Conservation (phyloP, 2,888 invertebrate genomes). For the Mythimna loreyi region DNA sequence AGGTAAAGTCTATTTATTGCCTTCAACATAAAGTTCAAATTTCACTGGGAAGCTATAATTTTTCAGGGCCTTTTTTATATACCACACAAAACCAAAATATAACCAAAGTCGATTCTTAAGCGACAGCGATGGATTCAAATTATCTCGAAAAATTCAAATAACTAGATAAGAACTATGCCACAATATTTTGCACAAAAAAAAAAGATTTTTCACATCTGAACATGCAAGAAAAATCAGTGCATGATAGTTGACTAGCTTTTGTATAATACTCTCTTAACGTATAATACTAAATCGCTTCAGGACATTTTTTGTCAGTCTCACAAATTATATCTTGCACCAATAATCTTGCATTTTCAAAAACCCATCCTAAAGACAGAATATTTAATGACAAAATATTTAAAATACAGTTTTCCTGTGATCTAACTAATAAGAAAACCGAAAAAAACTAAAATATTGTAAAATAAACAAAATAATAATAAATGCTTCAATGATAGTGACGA, state of each 20-base stretch:
- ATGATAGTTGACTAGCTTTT: conserved; percentile 34
- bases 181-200: too few relatives aligned
- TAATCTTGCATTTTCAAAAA: conserved; percentile 20
- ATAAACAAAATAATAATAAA: conserved; percentile 71
- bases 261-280: conserved; percentile 41
- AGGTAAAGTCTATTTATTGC: too few relatives aligned
- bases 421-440: conserved; percentile 39
- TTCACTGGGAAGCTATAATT: too few relatives aligned
- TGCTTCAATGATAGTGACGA: conserved; percentile 69
- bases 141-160: too few relatives aligned
- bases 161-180: too few relatives aligned
- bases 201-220: neutral
- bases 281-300: conserved; percentile 19
- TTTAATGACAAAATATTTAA: too few relatives aligned
- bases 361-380: too few relatives aligned
- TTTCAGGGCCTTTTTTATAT: too few relatives aligned
- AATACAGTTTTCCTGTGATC: conserved; percentile 44
- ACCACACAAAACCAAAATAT: too few relatives aligned
- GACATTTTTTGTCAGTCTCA: conserved; percentile 23
- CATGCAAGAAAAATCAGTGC: conserved; percentile 6
- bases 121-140: too few relatives aligned
- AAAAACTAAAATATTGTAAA: conserved; percentile 62
- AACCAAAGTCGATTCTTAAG: too few relatives aligned
- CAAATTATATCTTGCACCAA: neutral
- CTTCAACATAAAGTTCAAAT: too few relatives aligned